Base-by-base conservation (phyloP, 35 echinoderm and acorn worm species). In the Patiria miniata region DNA sequence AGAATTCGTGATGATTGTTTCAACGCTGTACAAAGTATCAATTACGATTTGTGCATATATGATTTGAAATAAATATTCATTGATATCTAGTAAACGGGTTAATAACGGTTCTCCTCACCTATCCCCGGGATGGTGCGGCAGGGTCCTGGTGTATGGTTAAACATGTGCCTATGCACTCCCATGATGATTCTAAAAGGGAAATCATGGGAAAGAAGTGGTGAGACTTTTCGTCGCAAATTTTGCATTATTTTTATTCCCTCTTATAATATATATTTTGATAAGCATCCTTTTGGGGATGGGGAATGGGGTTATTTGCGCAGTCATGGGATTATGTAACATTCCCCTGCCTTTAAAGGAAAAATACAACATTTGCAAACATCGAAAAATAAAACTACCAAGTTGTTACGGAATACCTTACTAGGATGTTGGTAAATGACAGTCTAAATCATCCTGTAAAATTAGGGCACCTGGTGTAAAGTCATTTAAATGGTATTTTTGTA, bases 101-200 rank as follows among this genome's bases (percentile, higher is more conserved):
- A 4, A 6, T 47, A 12, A 47, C 8, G 22, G 21, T 28, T 73
- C 19, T 73, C 10, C 65, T 73, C 65, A 73, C 65, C 65, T 73
- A 73, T 73, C 10, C 65, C 65, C 1, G 80, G 50, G 29, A 90
- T 29, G 60, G 73, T 90, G 28, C 59, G 34, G 28, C 88, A 90
- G 26, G 79, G 88, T 12, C 88, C 88, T 10, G 88, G 88, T 61
- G 61, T 83, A 52, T 90, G 88, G n/a, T 15, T 77, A 40, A 81
- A 58, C 36, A 90, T 84, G 33, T 68, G 34, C 19, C 81, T 38
- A 19, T 90, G 88, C 14, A 73, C 26, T 73, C 65, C 65, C 65
- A 73, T 73, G 26, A 73, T 34, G 34, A 73, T 73, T 12, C 65
- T 73, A 73, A 3, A 4, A 60, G 12, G 28, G 57, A 60, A 60